Evolutionary conservation across 2,113 vertebrate species (phyloP), one percentile per base, ranked within the genome.

Genomic region (Nerophis ophidion): DNA sequence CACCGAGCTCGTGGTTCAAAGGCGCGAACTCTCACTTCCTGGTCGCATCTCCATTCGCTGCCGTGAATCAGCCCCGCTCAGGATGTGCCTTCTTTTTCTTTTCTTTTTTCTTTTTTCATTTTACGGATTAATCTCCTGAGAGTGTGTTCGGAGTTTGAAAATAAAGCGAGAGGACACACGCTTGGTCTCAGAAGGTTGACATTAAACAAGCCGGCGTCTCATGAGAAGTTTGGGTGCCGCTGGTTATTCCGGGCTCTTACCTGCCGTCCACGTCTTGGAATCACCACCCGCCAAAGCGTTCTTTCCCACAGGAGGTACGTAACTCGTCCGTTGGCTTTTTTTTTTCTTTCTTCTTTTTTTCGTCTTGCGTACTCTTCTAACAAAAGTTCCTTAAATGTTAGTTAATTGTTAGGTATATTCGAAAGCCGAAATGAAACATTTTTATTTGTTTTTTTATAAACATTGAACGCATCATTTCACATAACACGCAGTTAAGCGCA

Each of bases 161-260:
- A 84, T 82, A 62, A 82, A 68, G 77, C 68, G 52, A 67, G 62
- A 57, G 16, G 55, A 47, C 26, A 13, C 60, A 45, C 19, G 3
- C 64, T 70, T 40, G 38, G 13, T 65, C 11, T 66, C 56, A 52
- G 15, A 64, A 50, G 36, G 15, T 71, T 68, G 49, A 46, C 47
- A 42, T 16, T 40, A 40, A n/a, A 56, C 56, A 65, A 65, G 17
- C 33, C 53, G 46, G 17, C 50, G 60, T 50, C 71, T 55, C 62
- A 51, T 62, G 68, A 76, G 70, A 81, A 82, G 77, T 80, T 79
- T 81, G 51, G 63, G 64, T 54, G 70, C 61, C 66, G 79, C 79
- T 17, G 68, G 65, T 51, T 74, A 65, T 26, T 66, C 51, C 11
- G 54, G 53, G 61, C 33, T 13, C 57, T 33, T 15, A 60, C 19